Evolutionary conservation across 2,797 vertebrate species (phyloP).

Genomic region (Heteromormyrus szaboi): DNA sequence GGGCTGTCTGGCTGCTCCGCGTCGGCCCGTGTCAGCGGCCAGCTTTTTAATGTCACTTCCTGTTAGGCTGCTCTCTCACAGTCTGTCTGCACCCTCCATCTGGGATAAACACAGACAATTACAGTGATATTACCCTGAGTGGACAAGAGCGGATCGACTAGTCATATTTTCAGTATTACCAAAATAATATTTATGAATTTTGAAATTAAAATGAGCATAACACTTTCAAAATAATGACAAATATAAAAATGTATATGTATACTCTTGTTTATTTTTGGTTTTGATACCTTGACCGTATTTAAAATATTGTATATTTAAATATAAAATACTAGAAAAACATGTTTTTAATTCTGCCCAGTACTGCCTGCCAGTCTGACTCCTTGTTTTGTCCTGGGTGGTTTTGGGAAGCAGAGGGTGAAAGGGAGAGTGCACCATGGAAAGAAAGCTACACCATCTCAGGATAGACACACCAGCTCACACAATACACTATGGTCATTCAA

Average conservation of each 20-base stretch:
- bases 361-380: neutral
- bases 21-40: neutral
- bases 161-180: neutral
- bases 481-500: neutral
- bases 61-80: neutral
- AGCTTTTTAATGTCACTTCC: neutral
- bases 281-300: neutral
- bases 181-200: neutral
- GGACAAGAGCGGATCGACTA: neutral
- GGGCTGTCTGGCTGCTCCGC: neutral
- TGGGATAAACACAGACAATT: constrained; percentile 1
- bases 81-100: neutral
- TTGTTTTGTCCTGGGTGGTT: neutral
- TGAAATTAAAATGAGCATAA: neutral
- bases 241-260: neutral
- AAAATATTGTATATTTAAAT: neutral
- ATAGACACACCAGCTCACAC: neutral
- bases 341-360: neutral
- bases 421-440: neutral
- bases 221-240: neutral
- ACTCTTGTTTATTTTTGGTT: neutral
- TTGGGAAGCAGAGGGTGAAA: neutral
- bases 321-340: neutral
- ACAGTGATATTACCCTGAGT: neutral
- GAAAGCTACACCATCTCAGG: neutral